Evolutionary conservation across 2,888 invertebrate species (phyloP).

Genomic region (Melitaea athalia): DNA sequence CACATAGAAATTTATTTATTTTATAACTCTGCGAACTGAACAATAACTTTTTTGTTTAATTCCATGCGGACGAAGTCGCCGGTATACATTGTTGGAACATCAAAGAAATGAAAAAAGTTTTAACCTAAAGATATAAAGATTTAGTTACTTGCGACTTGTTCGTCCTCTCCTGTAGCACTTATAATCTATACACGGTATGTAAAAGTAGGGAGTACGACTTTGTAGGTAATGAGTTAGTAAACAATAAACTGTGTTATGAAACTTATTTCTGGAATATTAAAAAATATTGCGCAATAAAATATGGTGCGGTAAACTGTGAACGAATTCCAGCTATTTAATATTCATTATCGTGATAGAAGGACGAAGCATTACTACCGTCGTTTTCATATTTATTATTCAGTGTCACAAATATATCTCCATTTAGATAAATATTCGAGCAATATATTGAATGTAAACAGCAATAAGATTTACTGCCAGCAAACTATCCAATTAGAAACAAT

Average conservation of each 20-base stretch:
- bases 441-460: constrained; percentile 40
- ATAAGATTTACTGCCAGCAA: constrained; percentile 49
- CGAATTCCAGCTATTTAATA: constrained; percentile 5
- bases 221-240: no score
- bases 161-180: background rate
- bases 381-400: background rate
- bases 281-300: background rate
- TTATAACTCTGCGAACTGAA: no score
- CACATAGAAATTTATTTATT: no score
- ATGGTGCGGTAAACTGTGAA: background rate
- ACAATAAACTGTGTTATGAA: background rate
- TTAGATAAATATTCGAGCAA: constrained; percentile 12
- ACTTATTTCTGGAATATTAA: background rate
- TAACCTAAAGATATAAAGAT: background rate
- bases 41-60: no score
- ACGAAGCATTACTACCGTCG: background rate
- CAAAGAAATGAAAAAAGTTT: background rate
- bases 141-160: background rate
- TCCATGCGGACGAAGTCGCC: no score
- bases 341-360: constrained; percentile 2
- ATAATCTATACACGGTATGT: no score
- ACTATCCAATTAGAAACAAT: constrained; percentile 61
- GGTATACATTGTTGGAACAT: background rate
- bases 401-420: background rate
- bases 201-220: no score